These are phyloP conservation scores for Mionectes olivaceus DNA, from an alignment of 2,797 vertebrate genomes.

Conservation along the genomic window DNA sequence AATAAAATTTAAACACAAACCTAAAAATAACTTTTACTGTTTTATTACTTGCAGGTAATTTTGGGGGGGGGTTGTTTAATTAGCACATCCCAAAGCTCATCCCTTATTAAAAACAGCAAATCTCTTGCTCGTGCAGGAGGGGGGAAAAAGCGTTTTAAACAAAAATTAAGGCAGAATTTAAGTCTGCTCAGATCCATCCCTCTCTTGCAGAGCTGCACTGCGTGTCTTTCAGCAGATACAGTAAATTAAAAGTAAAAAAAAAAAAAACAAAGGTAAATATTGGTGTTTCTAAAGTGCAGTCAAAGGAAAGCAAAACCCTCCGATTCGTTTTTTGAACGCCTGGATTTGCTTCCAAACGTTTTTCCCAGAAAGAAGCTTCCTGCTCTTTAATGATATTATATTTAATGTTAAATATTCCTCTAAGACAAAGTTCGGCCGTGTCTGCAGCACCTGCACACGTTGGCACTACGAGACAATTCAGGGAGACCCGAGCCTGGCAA, in stretches of 20 bases:
- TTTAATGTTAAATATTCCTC: not conserved
- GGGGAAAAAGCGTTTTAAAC: not conserved
- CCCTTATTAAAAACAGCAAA: not conserved
- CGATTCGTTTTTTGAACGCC: not conserved
- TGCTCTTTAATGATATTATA: not conserved
- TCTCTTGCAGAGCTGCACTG: not conserved
- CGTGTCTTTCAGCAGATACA: not conserved
- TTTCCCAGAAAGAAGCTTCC: not conserved
- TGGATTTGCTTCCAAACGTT: not conserved
- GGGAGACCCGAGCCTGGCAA: not conserved
- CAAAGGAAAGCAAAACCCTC: conserved; percentile 24
- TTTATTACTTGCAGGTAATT: not conserved
- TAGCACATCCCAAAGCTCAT: not conserved
- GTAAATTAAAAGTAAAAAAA: not conserved
- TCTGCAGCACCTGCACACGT: not conserved
- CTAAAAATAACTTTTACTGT: not conserved
- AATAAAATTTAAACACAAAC: not conserved
- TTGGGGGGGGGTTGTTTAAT: not conserved
- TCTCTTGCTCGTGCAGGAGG: not conserved
- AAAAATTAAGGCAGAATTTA: not conserved
- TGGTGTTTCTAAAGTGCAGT: conserved; percentile 30
- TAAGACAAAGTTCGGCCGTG: not conserved
- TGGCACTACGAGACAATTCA: not conserved
- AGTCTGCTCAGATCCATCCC: not conserved
- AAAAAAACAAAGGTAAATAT: not conserved